phyloP scores from a whole-genome alignment of 2,797 vertebrate genomes.

The Diceros bicornis region DNA sequence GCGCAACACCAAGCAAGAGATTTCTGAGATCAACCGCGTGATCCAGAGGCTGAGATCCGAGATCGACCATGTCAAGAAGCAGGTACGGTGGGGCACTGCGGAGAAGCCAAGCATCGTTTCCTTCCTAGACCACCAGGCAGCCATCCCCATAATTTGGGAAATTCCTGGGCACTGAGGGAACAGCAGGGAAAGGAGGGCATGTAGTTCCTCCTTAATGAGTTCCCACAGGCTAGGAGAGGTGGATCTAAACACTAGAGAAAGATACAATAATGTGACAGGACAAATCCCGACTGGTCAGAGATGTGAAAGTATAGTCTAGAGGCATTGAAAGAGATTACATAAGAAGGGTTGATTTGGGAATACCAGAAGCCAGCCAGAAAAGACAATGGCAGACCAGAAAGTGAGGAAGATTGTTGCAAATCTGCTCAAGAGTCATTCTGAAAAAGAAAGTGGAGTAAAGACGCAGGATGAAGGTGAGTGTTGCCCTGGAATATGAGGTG shows the following conservation, averaged over 20 bases:
- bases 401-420: neutral
- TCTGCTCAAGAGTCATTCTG: no score
- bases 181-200: neutral
- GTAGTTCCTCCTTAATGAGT: no score
- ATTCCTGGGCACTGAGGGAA: no score
- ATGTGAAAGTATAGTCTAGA: neutral
- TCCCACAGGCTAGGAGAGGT: neutral
- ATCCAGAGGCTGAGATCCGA: slow-evolving; percentile 95
- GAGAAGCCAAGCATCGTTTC: neutral
- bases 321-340: neutral
- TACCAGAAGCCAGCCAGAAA: no score
- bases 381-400: neutral
- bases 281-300: fast-evolving
- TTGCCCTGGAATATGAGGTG: neutral
- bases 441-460: neutral
- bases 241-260: neutral
- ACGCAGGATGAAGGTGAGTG: no score
- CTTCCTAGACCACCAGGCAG: neutral
- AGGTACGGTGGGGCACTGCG: slow-evolving; percentile 88
- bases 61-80: slow-evolving; percentile 95
- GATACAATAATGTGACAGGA: fast-evolving
- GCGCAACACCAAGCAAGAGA: slow-evolving; percentile 93
- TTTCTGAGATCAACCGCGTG: slow-evolving; percentile 94
- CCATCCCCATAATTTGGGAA: neutral
- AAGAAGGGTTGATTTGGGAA: neutral